Conservation (phyloP, 2,113 vertebrate species). For the Athene noctua region DNA sequence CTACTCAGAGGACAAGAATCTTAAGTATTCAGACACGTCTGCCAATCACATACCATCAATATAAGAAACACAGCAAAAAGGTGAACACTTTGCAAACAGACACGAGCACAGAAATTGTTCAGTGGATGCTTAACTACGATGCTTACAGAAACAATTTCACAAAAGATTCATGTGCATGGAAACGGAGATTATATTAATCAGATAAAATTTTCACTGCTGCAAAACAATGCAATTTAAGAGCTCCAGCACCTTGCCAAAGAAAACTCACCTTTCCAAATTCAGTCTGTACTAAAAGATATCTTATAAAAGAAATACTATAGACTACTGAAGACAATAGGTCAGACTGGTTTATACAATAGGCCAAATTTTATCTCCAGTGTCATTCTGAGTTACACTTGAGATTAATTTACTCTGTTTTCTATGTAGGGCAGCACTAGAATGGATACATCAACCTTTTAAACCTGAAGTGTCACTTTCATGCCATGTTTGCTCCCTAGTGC, state of each 20-base stretch:
- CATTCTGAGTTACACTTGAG: neutral
- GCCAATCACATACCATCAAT: neutral
- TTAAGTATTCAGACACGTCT: neutral
- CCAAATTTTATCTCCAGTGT: neutral
- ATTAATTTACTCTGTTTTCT: slow-evolving; percentile 24
- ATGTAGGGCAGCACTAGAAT: neutral
- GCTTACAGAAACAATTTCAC: neutral
- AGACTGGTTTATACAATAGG: neutral
- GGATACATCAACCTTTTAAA: slow-evolving; percentile 3
- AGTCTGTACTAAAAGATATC: neutral
- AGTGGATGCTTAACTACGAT: neutral
- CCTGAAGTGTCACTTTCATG: neutral
- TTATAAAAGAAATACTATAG: neutral
- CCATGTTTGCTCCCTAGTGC: neutral
- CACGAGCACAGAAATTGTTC: neutral
- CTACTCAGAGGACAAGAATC: neutral
- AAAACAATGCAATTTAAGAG: neutral
- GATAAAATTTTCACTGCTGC: neutral
- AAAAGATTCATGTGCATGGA: neutral
- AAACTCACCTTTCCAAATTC: neutral
- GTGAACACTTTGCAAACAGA: neutral
- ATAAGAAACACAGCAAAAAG: neutral
- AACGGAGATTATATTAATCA: neutral
- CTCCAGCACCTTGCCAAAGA: neutral
- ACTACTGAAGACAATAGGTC: neutral